phyloP scores from a whole-genome alignment of 2,113 vertebrate species.

The Ptychochromis oligacanthus region DNA sequence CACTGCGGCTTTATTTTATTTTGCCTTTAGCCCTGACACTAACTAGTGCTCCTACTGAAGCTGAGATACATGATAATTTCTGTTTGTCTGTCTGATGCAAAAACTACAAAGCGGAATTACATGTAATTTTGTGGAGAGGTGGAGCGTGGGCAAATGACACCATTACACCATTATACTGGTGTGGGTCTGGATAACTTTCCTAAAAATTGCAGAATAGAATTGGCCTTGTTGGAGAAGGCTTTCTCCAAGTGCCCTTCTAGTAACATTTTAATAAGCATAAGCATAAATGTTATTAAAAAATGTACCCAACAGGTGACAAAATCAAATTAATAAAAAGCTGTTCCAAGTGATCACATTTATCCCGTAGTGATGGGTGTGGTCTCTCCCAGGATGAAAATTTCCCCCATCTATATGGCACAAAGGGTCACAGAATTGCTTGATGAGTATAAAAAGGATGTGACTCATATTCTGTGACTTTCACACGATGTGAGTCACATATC shows the following conservation, averaged over 20 bases:
- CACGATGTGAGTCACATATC: background rate
- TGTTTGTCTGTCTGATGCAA: background rate
- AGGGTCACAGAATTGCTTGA: background rate
- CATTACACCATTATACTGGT: background rate
- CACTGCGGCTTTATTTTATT: background rate
- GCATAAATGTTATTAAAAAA: background rate
- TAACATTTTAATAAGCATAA: background rate
- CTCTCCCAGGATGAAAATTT: background rate
- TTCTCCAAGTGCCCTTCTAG: background rate
- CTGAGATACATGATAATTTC: background rate
- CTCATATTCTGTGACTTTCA: background rate
- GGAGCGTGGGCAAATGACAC: background rate
- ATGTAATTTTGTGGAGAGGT: background rate
- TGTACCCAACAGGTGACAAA: fast-evolving
- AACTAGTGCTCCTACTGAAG: background rate
- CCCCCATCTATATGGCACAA: background rate
- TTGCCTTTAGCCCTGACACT: background rate
- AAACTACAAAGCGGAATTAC: background rate
- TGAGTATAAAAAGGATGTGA: background rate
- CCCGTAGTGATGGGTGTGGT: background rate
- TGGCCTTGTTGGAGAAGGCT: background rate
- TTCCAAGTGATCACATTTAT: fast-evolving
- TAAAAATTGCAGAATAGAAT: background rate
- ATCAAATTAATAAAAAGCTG: background rate
- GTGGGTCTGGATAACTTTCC: background rate